phyloP scores from a whole-genome alignment of 1,140 invertebrate species.

The Steinernema feltiae region DNA sequence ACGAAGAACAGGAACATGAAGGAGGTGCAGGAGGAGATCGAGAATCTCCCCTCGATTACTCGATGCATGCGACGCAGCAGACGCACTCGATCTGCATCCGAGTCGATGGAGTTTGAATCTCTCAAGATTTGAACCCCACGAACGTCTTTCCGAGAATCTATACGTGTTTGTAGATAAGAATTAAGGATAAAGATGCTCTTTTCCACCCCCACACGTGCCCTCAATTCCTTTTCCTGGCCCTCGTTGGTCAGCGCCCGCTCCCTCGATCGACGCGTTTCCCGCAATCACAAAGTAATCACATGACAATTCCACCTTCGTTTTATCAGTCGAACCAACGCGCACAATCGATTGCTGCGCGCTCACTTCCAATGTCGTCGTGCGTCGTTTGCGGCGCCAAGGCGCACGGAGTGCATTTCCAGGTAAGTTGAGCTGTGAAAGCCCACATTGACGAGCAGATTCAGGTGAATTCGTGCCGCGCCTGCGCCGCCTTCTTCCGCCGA shows the following conservation, averaged over 20 bases:
- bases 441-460: too few species aligned
- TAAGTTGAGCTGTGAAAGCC: too few species aligned
- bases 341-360: neutral
- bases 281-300: too few species aligned
- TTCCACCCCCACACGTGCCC: too few species aligned
- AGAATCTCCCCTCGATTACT: slow-evolving; percentile 1
- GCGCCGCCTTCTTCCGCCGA: neutral
- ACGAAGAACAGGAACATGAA: slow-evolving; percentile 19
- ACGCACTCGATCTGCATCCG: neutral
- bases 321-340: neutral
- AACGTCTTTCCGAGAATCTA: slow-evolving; percentile 10
- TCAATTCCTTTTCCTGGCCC: too few species aligned
- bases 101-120: slow-evolving; percentile 11
- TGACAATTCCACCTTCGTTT: neutral
- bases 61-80: neutral
- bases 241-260: too few species aligned
- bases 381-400: neutral
- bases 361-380: neutral
- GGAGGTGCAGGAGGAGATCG: slow-evolving; percentile 8
- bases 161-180: slow-evolving; percentile 4
- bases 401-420: neutral
- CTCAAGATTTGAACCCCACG: slow-evolving; percentile 4
- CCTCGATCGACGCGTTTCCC: too few species aligned
- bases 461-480: neutral
- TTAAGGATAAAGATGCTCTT: too few species aligned